A percentile compares a stretch with the other conserved stretches of the same genome.
Conservation (phyloP, 2,113 vertebrate genomes). For the Silurus asotus region DNA sequence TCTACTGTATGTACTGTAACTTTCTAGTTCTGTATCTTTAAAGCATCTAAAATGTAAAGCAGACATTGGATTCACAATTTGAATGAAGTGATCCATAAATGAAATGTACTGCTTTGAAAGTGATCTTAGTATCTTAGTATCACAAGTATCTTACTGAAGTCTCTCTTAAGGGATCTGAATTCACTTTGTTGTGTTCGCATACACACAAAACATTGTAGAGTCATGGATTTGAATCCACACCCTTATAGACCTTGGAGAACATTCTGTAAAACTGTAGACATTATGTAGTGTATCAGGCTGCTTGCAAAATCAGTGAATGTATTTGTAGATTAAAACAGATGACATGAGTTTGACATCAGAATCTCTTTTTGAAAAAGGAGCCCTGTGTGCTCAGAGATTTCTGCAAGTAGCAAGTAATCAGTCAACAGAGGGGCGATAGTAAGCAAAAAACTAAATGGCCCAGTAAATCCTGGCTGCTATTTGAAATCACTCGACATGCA, state of each 20-base stretch:
- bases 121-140: not conserved
- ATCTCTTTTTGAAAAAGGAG: not conserved
- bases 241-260: not conserved
- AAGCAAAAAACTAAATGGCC: not conserved
- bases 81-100: not conserved
- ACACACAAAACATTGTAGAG: not conserved
- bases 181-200: not conserved
- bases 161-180: not conserved
- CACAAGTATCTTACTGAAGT: not conserved
- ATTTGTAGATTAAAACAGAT: not conserved
- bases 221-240: not conserved
- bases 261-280: not conserved
- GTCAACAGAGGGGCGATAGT: conserved; percentile 14
- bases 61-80: not conserved
- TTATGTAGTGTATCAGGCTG: not conserved
- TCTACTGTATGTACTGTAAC: not conserved
- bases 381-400: conserved; percentile 16
- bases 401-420: conserved; percentile 16
- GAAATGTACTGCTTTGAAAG: not conserved
- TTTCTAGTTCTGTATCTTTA: not conserved
- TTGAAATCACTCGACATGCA: not conserved
- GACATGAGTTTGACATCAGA: not conserved
- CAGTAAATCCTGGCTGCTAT: not conserved
- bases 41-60: not conserved
- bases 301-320: not conserved